Conservation (phyloP, 1,140 invertebrate species). For the Mercenaria mercenaria region DNA sequence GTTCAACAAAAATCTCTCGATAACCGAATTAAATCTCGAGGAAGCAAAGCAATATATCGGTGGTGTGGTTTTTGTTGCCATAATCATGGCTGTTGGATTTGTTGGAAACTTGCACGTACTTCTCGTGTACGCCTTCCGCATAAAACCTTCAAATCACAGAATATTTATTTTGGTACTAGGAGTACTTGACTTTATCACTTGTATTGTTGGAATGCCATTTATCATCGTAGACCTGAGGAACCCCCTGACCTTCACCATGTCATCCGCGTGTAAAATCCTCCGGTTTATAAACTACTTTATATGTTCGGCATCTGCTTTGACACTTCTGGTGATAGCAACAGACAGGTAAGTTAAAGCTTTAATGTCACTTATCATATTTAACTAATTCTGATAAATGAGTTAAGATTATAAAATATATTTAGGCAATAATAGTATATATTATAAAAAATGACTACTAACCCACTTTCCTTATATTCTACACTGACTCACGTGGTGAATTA, state of each 20-base stretch:
- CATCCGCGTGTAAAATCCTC: constrained; percentile 67
- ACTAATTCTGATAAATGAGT: too few relatives aligned
- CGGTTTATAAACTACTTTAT: constrained; percentile 69
- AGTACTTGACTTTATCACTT: constrained; percentile 71
- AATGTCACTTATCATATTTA: neutral
- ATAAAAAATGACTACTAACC: too few relatives aligned
- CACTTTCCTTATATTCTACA: too few relatives aligned
- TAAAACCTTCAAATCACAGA: constrained; percentile 68
- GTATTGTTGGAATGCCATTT: constrained; percentile 72
- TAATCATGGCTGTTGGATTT: constrained; percentile 69
- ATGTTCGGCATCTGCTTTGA: constrained; percentile 67
- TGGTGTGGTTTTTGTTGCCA: constrained; percentile 60
- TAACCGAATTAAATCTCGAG: constrained; percentile 44
- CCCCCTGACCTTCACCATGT: constrained; percentile 68
- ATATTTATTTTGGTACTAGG: constrained; percentile 74
- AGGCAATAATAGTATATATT: too few relatives aligned
- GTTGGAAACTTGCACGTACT: constrained; percentile 69
- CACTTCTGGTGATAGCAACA: constrained; percentile 48
- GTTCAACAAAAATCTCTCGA: too few relatives aligned
- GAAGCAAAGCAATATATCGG: constrained; percentile 38
- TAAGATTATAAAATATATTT: too few relatives aligned
- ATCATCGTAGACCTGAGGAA: constrained; percentile 72
- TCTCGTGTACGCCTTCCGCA: constrained; percentile 68
- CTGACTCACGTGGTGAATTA: too few relatives aligned
- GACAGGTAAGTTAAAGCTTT: constrained; percentile 40